These are phyloP conservation scores for Porphyrio hochstetteri DNA, from an alignment of 2,113 vertebrate genomes.

Conservation along the genomic window DNA sequence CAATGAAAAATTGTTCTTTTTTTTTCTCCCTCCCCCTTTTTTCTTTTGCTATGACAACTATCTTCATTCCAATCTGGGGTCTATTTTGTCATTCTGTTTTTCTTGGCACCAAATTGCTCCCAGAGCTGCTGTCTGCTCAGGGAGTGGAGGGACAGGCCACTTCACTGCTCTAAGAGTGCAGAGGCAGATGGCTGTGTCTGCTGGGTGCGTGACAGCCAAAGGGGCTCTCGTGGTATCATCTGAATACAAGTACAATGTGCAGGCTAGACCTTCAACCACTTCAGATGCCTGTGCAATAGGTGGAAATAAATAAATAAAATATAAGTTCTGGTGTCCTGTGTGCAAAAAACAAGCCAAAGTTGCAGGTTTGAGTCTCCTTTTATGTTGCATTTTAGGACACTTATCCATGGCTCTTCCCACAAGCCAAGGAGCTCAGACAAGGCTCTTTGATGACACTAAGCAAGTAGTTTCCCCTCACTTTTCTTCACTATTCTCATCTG, in stretches of 20 bases:
- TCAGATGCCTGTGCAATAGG: not conserved
- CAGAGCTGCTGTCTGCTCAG: not conserved
- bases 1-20: not conserved
- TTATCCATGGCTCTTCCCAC: not conserved
- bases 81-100: not conserved
- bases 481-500: not conserved
- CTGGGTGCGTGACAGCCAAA: not conserved
- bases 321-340: not conserved
- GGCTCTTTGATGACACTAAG: not conserved
- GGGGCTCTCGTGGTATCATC: not conserved
- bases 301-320: not conserved
- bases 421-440: not conserved
- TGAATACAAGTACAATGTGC: not conserved
- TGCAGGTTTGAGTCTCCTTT: not conserved
- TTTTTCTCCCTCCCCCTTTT: too few relatives aligned
- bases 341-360: not conserved
- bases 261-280: not conserved
- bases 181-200: not conserved
- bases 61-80: not conserved
- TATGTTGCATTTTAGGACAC: not conserved
- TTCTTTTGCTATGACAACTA: not conserved
- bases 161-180: too few relatives aligned
- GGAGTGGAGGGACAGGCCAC: not conserved
- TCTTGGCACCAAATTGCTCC: not conserved
- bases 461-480: not conserved